Evolutionary conservation across 2,888 invertebrate species (phyloP).

Genomic region (Aspidapion aeneum): DNA sequence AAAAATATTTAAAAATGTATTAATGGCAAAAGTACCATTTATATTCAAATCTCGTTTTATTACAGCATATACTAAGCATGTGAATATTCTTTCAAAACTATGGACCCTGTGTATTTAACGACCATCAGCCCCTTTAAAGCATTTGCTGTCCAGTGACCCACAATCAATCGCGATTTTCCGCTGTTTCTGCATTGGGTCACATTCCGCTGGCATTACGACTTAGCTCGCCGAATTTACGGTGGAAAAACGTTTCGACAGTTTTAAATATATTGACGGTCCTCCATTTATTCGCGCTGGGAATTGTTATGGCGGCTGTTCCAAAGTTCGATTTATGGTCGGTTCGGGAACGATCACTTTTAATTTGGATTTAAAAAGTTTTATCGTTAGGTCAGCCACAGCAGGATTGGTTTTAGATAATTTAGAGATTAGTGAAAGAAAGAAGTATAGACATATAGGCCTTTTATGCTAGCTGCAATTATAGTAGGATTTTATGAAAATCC

Average conservation of each 20-base stretch:
- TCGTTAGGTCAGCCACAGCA: neutral
- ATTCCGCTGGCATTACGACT: conserved; percentile 32
- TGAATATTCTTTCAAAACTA: too few species aligned
- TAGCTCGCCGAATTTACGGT: conserved; percentile 30
- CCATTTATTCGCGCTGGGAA: conserved; percentile 24
- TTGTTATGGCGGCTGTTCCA: conserved; percentile 20
- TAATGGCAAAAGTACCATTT: too few species aligned
- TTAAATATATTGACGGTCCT: conserved; percentile 25
- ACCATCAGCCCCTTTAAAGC: too few species aligned
- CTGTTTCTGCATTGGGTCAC: conserved; percentile 31
- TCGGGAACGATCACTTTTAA: conserved; percentile 15
- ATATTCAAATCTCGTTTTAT: too few species aligned
- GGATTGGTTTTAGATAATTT: neutral
- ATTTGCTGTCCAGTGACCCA: neutral
- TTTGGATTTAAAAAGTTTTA: conserved; percentile 8
- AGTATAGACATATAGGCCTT: too few species aligned
- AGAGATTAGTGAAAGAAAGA: too few species aligned
- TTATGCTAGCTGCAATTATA: too few species aligned
- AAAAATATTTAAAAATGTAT: too few species aligned
- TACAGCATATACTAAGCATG: too few species aligned
- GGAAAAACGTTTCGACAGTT: conserved; percentile 29
- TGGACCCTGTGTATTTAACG: too few species aligned
- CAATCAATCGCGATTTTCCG: conserved; percentile 7
- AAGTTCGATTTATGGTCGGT: conserved; percentile 16
- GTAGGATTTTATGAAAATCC: too few species aligned